Conservation (phyloP, 2,113 vertebrate species). For the Serinus canaria region DNA sequence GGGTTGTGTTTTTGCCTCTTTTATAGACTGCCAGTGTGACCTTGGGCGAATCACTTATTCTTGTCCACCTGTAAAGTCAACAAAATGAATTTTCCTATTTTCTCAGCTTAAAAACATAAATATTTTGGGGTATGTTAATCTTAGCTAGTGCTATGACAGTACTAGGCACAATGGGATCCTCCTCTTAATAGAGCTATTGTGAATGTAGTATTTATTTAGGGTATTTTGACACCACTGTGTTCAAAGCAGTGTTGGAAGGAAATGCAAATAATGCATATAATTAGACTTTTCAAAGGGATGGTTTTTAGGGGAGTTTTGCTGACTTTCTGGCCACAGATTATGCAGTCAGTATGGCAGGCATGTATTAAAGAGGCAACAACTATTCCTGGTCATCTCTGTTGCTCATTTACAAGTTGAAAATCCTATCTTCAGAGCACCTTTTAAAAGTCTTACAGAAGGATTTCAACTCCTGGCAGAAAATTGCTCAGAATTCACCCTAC, state of each 20-base stretch:
- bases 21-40: not conserved
- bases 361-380: not conserved
- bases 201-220: not conserved
- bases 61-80: slow-evolving; percentile 16
- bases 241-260: not conserved
- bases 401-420: not conserved
- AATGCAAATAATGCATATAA: not conserved
- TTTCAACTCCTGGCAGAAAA: not conserved
- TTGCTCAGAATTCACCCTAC: not conserved
- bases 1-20: not conserved
- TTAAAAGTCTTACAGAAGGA: not conserved
- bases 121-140: not conserved
- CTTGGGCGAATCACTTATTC: not conserved
- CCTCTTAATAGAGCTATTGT: not conserved
- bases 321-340: not conserved
- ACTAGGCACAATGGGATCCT: not conserved
- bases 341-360: not conserved
- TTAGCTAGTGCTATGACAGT: not conserved
- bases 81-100: not conserved
- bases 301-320: not conserved
- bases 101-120: not conserved
- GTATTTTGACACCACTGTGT: not conserved
- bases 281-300: not conserved
- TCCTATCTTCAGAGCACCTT: not conserved
- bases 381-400: not conserved